A percentile compares a stretch with the other conserved stretches of the same genome.
phyloP scores from a whole-genome alignment of 1,140 invertebrate species.

The Drosophila ficusphila region DNA sequence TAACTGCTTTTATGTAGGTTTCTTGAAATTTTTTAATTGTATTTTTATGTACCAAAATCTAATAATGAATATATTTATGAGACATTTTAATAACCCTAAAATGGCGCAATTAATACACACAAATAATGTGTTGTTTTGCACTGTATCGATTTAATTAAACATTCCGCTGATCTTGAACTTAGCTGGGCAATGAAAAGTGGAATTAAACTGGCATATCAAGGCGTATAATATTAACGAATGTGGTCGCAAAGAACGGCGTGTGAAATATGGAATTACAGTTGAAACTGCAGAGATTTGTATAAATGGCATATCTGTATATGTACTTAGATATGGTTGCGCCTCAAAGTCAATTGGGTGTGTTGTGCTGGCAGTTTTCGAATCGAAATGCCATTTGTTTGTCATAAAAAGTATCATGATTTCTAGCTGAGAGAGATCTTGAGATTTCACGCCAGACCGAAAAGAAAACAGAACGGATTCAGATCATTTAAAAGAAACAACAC shows the following conservation, averaged over 20 bases:
- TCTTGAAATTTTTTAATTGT: neutral
- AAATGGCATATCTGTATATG: constrained; percentile 4
- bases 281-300: constrained; percentile 1
- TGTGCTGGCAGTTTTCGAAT: constrained; percentile 24
- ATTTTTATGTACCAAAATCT: neutral
- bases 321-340: constrained; percentile 31
- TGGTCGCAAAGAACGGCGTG: constrained; percentile 37
- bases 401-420: constrained; percentile 36
- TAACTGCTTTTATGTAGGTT: neutral
- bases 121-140: too few relatives aligned
- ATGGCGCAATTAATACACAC: neutral
- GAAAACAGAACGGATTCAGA: constrained; percentile 22
- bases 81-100: neutral
- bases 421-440: constrained; percentile 13
- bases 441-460: constrained; percentile 4
- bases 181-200: constrained; percentile 18
- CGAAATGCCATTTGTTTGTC: constrained; percentile 35
- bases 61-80: neutral
- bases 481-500: constrained; percentile 11
- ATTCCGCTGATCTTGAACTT: constrained; percentile 63
- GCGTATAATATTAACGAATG: constrained; percentile 54
- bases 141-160: neutral
- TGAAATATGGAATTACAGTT: constrained; percentile 55
- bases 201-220: constrained; percentile 26
- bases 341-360: constrained; percentile 65